These are phyloP conservation scores for Limnephilus lunatus DNA, from an alignment of 2,888 invertebrate species.

Conservation along the genomic window DNA sequence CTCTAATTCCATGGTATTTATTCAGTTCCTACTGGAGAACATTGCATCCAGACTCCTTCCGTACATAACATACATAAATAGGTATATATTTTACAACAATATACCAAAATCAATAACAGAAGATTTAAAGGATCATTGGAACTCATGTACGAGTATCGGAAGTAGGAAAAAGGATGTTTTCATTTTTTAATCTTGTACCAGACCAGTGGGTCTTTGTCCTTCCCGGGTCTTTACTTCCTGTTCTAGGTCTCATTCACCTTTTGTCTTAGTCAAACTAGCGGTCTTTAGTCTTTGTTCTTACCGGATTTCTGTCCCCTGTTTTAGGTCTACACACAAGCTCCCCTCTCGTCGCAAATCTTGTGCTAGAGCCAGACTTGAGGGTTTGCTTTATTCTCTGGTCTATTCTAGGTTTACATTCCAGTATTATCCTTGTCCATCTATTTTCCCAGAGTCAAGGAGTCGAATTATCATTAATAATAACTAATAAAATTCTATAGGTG, in stretches of 20 bases:
- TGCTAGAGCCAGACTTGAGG: background rate
- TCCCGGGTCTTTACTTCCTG: too few species aligned
- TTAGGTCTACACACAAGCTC: background rate
- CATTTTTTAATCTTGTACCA: background rate
- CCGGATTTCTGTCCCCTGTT: background rate
- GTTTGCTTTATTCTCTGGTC: background rate
- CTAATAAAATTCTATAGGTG: background rate
- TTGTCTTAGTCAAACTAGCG: background rate
- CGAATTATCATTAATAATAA: too few species aligned
- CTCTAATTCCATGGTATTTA: background rate
- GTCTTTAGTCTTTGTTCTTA: background rate
- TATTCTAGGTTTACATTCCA: background rate
- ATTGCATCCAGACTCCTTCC: background rate
- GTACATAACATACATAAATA: background rate
- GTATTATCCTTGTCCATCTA: background rate
- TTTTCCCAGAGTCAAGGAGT: background rate
- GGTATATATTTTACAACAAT: background rate
- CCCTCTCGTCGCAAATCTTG: background rate
- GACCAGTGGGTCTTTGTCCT: too few species aligned
- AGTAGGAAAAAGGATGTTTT: background rate
- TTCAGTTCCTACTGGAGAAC: slow-evolving; percentile 2
- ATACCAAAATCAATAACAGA: background rate
- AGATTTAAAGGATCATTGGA: too few species aligned
- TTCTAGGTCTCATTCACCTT: background rate
- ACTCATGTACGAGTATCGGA: background rate